phyloP scores from a whole-genome alignment of 2,113 vertebrate species.

The Oreocharis arfaki region DNA sequence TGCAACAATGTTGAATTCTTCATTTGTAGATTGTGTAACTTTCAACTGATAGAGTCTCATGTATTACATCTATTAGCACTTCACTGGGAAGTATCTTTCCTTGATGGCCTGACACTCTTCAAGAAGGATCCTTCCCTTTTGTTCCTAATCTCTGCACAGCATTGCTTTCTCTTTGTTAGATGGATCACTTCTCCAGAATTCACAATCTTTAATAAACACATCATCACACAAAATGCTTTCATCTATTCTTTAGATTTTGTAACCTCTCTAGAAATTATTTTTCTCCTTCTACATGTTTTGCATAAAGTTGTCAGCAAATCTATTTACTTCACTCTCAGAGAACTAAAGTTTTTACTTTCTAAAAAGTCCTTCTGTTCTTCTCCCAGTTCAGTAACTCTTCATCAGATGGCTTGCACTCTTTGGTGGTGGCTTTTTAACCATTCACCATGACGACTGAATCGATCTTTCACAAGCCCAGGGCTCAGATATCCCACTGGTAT shows the following conservation, averaged over 20 bases:
- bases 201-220: conserved; percentile 64
- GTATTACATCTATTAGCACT: conserved; percentile 63
- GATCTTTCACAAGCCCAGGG: not conserved
- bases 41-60: conserved; percentile 45
- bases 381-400: conserved; percentile 1
- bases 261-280: conserved; percentile 56
- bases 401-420: not conserved
- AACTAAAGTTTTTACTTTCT: not conserved
- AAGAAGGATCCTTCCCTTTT: conserved; percentile 51
- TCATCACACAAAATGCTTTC: conserved; percentile 61
- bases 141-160: conserved; percentile 50
- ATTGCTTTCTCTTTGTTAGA: conserved; percentile 42
- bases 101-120: conserved; percentile 59
- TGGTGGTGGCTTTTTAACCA: not conserved
- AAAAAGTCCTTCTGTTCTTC: not conserved
- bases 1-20: conserved; percentile 27
- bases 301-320: conserved; percentile 62
- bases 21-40: conserved; percentile 35
- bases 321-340: conserved; percentile 35
- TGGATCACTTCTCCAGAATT: conserved; percentile 53
- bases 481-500: not conserved
- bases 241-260: conserved; percentile 63
- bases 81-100: conserved; percentile 51
- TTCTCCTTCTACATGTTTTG: conserved; percentile 35
- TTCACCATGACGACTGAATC: not conserved